Base-by-base conservation (phyloP, 1,140 invertebrate genomes). In the Drosophila rufa region DNA sequence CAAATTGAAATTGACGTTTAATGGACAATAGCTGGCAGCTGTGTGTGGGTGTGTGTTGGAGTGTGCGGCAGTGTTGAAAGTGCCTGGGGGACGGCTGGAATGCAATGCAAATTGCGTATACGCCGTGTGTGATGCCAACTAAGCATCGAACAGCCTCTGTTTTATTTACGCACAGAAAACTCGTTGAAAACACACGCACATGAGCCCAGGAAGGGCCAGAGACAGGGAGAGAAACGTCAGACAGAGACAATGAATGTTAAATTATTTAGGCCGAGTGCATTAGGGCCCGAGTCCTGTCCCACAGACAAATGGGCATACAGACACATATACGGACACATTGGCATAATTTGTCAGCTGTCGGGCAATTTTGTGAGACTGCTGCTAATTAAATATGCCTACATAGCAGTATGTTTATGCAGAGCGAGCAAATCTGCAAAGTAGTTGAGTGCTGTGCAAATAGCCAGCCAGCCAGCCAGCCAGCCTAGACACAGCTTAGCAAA, bases 191-290 rank as follows among this genome's bases (percentile, higher is more conserved):
- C 45, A 58, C 22, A 48, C 62, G 46, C 61, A 64, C 9, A 45
- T 5, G 2, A 7, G 8, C 15, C 12, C 12, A 14, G 14, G 7
- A 15, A 55, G 30, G 51, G 51, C 15, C 33, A n/a, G 4, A 2
- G n/a, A 7, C 27, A 6, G 14, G 14, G 14, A 19, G 46, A 36
- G 15, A 74, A 47, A 57, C 47, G 50, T 60, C 47, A 22, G 45
- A n/a, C 17, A 78, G 64, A 75, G 75, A 79, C 83, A 87, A 76
- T 73, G 66, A 51, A 61, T 59, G 53, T 50, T 89, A 68, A 90
- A 89, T 89, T 79, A 89, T 89, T 90, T 77, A 89, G 85, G 69
- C 55, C 58, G 68, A 90, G 69, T 90, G 85, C 84, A 89, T 89
- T 89, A 89, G 85, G 79, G 80, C 47, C 58, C 57, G 40, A 61